Evolutionary conservation across 1,140 invertebrate genomes (phyloP).

Genomic region (Drosophila lini): DNA sequence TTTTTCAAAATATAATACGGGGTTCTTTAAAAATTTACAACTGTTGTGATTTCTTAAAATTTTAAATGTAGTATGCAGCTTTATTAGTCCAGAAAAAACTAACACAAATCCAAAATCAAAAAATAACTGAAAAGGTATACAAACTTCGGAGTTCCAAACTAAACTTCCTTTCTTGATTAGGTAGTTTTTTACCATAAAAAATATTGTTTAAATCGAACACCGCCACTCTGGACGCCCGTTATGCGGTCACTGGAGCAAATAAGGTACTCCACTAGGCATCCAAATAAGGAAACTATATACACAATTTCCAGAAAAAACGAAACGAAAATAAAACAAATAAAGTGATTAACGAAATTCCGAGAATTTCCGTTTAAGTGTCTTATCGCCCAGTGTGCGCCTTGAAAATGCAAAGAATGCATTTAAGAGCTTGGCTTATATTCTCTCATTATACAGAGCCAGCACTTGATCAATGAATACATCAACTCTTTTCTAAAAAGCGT

Average conservation of each 20-base stretch:
- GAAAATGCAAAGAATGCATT: background rate
- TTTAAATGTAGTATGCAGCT: too few species aligned
- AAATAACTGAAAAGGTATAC: too few species aligned
- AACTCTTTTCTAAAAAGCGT: constrained; percentile 11
- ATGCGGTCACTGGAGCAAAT: constrained; percentile 52
- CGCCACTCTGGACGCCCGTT: constrained; percentile 31
- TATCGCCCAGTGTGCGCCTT: background rate
- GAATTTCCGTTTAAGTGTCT: background rate
- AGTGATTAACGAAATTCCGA: constrained; percentile 5
- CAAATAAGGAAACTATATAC: constrained; percentile 8
- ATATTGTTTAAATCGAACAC: constrained; percentile 32
- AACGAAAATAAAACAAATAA: constrained; percentile 15
- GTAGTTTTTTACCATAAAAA: constrained; percentile 14
- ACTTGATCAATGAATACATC: constrained; percentile 6
- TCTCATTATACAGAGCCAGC: background rate
- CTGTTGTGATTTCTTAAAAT: too few species aligned
- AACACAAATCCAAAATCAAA: too few species aligned
- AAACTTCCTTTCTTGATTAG: background rate
- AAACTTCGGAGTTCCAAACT: too few species aligned
- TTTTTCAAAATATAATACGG: too few species aligned
- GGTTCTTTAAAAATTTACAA: too few species aligned
- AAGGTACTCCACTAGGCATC: constrained; percentile 11
- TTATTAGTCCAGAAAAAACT: too few species aligned
- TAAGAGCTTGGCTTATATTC: background rate
- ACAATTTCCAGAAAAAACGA: background rate